Evolutionary conservation across 2,797 vertebrate species (phyloP), one percentile per base, ranked within the genome.

Genomic region (Rousettus madagascariensis): DNA sequence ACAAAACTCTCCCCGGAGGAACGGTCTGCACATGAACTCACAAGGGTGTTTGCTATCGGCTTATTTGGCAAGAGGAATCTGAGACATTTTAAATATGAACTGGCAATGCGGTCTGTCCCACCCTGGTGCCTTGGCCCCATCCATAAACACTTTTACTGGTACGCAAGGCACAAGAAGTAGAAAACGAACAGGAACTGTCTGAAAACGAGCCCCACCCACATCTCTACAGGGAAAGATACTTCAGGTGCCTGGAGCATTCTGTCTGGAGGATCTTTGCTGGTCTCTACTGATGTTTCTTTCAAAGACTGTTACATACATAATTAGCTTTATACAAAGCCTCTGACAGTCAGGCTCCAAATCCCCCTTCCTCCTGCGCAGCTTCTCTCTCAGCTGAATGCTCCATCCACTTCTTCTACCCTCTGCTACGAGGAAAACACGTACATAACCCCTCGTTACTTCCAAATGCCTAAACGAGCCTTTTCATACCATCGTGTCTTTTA

Each of bases 21-120:
- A 97, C 66, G 66, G 95, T 96, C 96, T 96, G 97, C 95, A 95
- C 92, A 84, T 84, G 95, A 97, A 98, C 98, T 97, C 97, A 92
- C 92, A 96, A 97, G 97, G 5, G 11, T 90, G 77, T 96, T 95
- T 5, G 38, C 96, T 98, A 98, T 98, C 97, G 77, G 97, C 97
- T 98, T 98, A 95, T 97, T 98, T 95, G 97, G 96, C 92, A 46
- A 33, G 26, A 98, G 97, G 97, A 99, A 99, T 98, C 98, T 3
- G 82, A 98, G 98, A 98, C 98, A 99, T 98, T 98, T 98, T 96
- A 98, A 99, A 98, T 96, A 98, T 90, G 94, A 97, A 97, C 97
- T 97, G 97, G 98, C 96, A 98, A 89, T 96, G 91, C 96, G 98
- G 95, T 55, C 96, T 49, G 61, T 86, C 97, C 87, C 92, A 94